These are phyloP conservation scores for Heliothis virescens DNA, from an alignment of 1,140 invertebrate genomes.

Conservation along the genomic window DNA sequence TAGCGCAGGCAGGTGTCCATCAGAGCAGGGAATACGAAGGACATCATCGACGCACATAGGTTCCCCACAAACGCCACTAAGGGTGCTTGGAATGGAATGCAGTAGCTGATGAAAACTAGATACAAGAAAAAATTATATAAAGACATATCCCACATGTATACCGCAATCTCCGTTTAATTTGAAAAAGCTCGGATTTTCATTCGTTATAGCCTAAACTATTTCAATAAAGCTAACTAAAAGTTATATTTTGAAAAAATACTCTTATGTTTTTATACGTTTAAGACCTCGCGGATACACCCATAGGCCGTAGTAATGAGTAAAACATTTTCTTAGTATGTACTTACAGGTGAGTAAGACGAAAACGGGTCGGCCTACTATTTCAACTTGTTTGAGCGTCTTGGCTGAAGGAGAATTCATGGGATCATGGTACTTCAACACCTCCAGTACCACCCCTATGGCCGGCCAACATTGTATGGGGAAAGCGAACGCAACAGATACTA, in stretches of 20 bases:
- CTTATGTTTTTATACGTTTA: not conserved
- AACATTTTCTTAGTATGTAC: constrained; percentile 28
- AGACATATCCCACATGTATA: too few species aligned
- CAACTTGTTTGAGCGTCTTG: constrained; percentile 53
- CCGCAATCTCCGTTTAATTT: not conserved
- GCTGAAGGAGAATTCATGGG: constrained; percentile 41
- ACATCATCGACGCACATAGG: constrained; percentile 64
- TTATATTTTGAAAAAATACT: not conserved
- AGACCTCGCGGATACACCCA: too few species aligned
- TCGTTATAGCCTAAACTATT: not conserved
- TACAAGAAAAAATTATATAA: constrained; percentile 28
- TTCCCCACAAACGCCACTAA: constrained; percentile 69
- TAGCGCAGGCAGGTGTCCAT: constrained; percentile 72
- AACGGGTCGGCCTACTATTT: constrained; percentile 60
- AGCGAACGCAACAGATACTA: constrained; percentile 63
- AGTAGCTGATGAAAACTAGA: constrained; percentile 68
- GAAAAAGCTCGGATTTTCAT: not conserved
- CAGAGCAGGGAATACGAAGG: constrained; percentile 66
- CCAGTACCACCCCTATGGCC: constrained; percentile 64
- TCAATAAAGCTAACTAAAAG: not conserved
- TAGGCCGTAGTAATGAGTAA: too few species aligned
- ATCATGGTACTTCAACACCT: constrained; percentile 62
- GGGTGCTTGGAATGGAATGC: constrained; percentile 68
- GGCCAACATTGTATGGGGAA: constrained; percentile 73
- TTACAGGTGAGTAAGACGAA: constrained; percentile 67